phyloP scores from a whole-genome alignment of 2,888 invertebrate genomes.

The Automeris io region DNA sequence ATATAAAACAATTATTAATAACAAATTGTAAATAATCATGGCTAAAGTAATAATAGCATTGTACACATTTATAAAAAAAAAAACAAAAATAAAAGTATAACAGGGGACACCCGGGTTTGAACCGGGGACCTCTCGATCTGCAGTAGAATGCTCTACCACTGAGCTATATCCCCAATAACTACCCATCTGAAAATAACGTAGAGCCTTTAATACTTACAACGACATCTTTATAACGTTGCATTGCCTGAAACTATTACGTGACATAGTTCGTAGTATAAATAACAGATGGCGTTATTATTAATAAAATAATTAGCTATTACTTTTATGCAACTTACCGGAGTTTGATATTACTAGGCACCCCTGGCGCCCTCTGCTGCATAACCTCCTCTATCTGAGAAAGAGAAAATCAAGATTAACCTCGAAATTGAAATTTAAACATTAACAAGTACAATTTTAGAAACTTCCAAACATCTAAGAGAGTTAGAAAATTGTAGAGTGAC shows the following conservation, averaged over 20 bases:
- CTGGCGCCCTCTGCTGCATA: constrained; percentile 72
- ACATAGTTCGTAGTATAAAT: constrained; percentile 12
- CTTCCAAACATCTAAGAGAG: too few species aligned
- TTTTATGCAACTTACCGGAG: constrained; percentile 42
- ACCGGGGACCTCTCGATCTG: constrained; percentile 76
- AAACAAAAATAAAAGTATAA: constrained; percentile 11
- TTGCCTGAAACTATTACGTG: neutral
- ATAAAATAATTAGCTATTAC: neutral
- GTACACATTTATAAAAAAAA: constrained; percentile 2
- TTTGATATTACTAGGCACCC: constrained; percentile 61
- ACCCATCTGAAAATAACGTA: constrained; percentile 22
- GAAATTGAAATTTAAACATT: too few species aligned
- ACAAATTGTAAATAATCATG: too few species aligned
- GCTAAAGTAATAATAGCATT: too few species aligned
- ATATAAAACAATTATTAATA: too few species aligned
- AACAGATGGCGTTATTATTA: constrained; percentile 44
- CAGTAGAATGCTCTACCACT: constrained; percentile 76
- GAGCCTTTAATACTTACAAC: constrained; percentile 13
- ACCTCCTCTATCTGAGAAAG: constrained; percentile 69
- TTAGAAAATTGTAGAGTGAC: too few species aligned
- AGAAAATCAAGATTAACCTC: constrained; percentile 9
- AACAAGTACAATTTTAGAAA: too few species aligned
- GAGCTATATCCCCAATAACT: constrained; percentile 64
- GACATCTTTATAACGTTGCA: constrained; percentile 24
- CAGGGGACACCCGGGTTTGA: constrained; percentile 75